Percentiles rank a stretch among this genome's conserved stretches.
These are phyloP conservation scores for Asteroscopus sphinx DNA, from an alignment of 2,888 invertebrate species.

Conservation along the genomic window DNA sequence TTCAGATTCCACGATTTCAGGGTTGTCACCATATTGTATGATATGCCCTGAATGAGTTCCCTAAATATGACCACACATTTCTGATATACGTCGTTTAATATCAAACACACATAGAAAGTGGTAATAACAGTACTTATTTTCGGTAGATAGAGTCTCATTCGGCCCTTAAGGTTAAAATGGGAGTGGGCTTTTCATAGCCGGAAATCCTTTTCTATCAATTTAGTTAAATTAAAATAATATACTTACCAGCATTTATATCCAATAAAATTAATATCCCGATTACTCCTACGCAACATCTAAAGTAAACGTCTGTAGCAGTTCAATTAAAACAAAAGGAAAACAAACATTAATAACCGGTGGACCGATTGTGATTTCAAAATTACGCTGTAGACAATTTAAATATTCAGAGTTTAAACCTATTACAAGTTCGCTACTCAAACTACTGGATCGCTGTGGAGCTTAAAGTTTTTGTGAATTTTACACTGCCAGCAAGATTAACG, in stretches of 20 bases:
- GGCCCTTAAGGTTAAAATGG: no score
- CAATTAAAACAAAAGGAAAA: slow-evolving; percentile 59
- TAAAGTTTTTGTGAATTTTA: slow-evolving; percentile 86
- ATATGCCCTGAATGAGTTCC: no score
- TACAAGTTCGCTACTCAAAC: slow-evolving; percentile 78
- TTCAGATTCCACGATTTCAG: no score
- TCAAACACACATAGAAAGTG: no score
- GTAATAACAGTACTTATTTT: no score
- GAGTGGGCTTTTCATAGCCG: no score
- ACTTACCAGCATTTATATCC: slow-evolving; percentile 6
- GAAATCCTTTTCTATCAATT: background rate
- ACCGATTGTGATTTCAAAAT: slow-evolving; percentile 60
- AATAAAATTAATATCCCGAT: slow-evolving; percentile 54
- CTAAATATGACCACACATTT: no score
- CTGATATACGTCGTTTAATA: no score
- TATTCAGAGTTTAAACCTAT: slow-evolving; percentile 81
- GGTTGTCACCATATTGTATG: no score
- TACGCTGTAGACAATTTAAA: slow-evolving; percentile 67
- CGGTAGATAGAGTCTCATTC: no score
- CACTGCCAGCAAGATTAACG: slow-evolving; percentile 74
- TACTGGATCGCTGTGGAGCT: slow-evolving; percentile 67
- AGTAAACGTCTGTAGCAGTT: slow-evolving; percentile 50
- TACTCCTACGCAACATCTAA: slow-evolving; percentile 37
- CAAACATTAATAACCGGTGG: slow-evolving; percentile 56
- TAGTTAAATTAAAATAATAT: slow-evolving; percentile 12